These are phyloP conservation scores for Protonemura montana DNA, from an alignment of 2,888 invertebrate genomes.

Conservation along the genomic window DNA sequence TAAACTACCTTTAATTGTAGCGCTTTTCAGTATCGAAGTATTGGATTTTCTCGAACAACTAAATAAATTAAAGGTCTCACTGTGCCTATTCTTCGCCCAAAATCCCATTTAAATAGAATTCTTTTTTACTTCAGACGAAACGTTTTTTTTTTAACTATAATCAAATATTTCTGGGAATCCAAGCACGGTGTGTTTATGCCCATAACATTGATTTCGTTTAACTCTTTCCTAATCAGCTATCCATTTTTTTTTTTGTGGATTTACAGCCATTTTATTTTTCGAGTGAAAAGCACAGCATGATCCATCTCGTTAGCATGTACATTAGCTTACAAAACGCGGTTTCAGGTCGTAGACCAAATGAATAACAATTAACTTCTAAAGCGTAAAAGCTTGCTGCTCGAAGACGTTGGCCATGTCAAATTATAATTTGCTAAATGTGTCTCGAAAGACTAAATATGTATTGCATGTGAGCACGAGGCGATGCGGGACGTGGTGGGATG, in stretches of 20 bases:
- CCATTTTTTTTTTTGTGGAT: conserved; percentile 7
- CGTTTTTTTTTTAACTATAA: not conserved
- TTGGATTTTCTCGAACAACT: not conserved
- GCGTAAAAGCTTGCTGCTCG: not conserved
- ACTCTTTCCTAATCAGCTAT: conserved; percentile 2
- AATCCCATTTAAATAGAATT: not conserved
- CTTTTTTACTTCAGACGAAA: not conserved
- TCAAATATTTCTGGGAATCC: conserved; percentile 12
- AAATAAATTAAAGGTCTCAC: not conserved
- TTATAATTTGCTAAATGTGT: conserved; percentile 7
- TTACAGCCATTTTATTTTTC: not conserved
- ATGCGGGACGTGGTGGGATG: too few relatives aligned
- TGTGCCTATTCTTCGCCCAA: not conserved
- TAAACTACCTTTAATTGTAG: not conserved
- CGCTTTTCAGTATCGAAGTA: not conserved
- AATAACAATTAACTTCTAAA: conserved; percentile 3
- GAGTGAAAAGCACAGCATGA: not conserved
- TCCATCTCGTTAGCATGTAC: not conserved
- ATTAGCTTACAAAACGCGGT: not conserved
- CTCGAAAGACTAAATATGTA: not conserved
- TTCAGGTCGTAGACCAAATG: not conserved
- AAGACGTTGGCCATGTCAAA: not conserved
- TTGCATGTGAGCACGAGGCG: not conserved
- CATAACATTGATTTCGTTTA: conserved; percentile 3
- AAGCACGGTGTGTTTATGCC: not conserved